Evolutionary conservation across 2,888 invertebrate species (phyloP).

Genomic region (Monopis laevigella): DNA sequence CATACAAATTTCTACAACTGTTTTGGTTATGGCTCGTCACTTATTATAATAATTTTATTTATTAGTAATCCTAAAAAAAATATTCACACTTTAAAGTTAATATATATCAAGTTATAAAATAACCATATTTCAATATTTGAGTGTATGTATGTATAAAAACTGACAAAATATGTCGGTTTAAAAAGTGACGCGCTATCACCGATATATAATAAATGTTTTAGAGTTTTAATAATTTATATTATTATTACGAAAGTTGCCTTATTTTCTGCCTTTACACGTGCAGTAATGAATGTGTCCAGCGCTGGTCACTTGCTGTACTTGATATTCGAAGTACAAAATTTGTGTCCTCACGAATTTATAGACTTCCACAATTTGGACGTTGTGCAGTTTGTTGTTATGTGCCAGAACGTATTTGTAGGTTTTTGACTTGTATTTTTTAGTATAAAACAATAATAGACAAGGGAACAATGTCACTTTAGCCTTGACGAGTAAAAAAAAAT

Average conservation of each 20-base stretch:
- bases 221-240: conserved; percentile 8
- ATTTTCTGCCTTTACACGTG: conserved; percentile 7
- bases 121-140: too few relatives aligned
- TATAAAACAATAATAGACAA: conserved; percentile 35
- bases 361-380: conserved; percentile 28
- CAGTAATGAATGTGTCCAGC: background rate
- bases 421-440: conserved; percentile 38
- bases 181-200: too few relatives aligned
- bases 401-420: conserved; percentile 60
- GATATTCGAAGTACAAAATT: conserved; percentile 53
- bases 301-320: conserved; percentile 18
- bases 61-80: too few relatives aligned
- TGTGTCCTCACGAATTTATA: conserved; percentile 46
- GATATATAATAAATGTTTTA: conserved; percentile 2
- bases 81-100: too few relatives aligned
- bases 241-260: conserved; percentile 7
- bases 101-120: too few relatives aligned
- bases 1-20: background rate
- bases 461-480: too few relatives aligned
- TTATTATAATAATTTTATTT: too few relatives aligned
- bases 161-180: too few relatives aligned
- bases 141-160: too few relatives aligned
- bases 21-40: background rate
- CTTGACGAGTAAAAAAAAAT: too few relatives aligned
- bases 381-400: conserved; percentile 40